Evolutionary conservation across 2,113 vertebrate species (phyloP), one percentile per base, ranked within the genome.

Genomic region (Myocastor coypus): DNA sequence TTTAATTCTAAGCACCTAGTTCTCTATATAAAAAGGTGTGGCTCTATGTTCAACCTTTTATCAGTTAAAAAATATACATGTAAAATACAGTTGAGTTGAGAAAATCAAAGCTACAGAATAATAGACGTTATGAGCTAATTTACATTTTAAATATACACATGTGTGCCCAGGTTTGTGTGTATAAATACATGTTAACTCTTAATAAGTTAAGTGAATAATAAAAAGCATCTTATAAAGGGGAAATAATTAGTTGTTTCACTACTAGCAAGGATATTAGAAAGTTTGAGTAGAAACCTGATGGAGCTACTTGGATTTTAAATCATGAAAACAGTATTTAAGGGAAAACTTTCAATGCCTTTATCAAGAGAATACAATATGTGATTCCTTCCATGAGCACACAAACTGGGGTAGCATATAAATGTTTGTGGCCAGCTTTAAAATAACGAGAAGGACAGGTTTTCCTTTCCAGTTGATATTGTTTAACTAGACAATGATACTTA

Each of bases 271-370:
- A 2, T 24, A 87, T 83, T 66, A 83, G 42, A 87, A 83, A 5
- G 16, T 40, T 40, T 85, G 57, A 37, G 2, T 50, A 52, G 24
- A 89, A 85, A 85, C 3, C 13, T 30, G 42, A 64, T 30, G 20
- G 80, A 50, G 1, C n/a, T 83, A 7, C 55, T 71, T 93, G 61
- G 32, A 42, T 92, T 93, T 91, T 55, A 88, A 94, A 90, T 66
- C 42, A 63, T 8, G 12, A 89, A 40, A 40, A 3, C 10, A 30
- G 6, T 37, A 63, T n/a, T 64, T 69, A 46, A 28, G 46, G 83
- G 83, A 14, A 1, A 52, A 5, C 13, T 32, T 32, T 42, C 55
- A 83, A 92, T 34, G 17, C 9, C 34, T 83, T 94, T 89, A 95
- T 92, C 50, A 90, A 69, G 5, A 61, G 32, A 78, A 52, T 30